A percentile compares a stretch with the other conserved stretches of the same genome.
phyloP scores from a whole-genome alignment of 2,888 invertebrate species.

The Dasypogon diadema region DNA sequence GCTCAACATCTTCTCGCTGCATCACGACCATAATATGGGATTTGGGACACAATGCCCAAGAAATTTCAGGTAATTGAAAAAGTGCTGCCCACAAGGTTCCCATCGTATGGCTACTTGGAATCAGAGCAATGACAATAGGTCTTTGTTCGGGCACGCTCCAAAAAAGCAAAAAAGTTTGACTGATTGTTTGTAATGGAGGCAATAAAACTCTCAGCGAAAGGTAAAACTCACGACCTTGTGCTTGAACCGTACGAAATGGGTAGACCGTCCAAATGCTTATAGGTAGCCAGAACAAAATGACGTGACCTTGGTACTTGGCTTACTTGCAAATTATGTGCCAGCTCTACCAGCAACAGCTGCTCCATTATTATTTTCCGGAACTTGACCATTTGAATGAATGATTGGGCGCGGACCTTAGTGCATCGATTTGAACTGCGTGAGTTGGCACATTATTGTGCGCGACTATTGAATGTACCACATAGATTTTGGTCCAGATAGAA shows the following conservation, averaged over 20 bases:
- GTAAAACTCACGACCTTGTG: slow-evolving; percentile 44
- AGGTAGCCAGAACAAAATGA: slow-evolving; percentile 26
- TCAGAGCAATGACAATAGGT: slow-evolving; percentile 14
- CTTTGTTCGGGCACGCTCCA: slow-evolving; percentile 21
- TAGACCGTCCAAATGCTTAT: slow-evolving; percentile 8
- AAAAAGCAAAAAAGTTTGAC: background rate
- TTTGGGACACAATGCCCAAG: slow-evolving; percentile 32
- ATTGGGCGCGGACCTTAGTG: slow-evolving; percentile 12
- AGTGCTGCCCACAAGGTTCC: slow-evolving; percentile 23
- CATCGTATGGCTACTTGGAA: slow-evolving; percentile 6
- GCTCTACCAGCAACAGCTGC: background rate
- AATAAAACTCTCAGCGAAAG: slow-evolving; percentile 7
- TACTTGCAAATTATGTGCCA: slow-evolving; percentile 17
- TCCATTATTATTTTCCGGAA: slow-evolving; percentile 35
- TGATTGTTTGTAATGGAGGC: background rate
- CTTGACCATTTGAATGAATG: slow-evolving; percentile 36
- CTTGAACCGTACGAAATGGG: slow-evolving; percentile 40
- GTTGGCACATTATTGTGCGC: background rate
- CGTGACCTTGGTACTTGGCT: slow-evolving; percentile 19
- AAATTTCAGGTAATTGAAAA: slow-evolving; percentile 39
- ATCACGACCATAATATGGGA: slow-evolving; percentile 13
- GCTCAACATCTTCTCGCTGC: slow-evolving; percentile 17
- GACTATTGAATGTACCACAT: background rate
- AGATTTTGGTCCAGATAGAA: background rate
- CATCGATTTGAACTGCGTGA: background rate